phyloP scores from a whole-genome alignment of 1,140 invertebrate genomes.

The Gonioctena quinquepunctata region DNA sequence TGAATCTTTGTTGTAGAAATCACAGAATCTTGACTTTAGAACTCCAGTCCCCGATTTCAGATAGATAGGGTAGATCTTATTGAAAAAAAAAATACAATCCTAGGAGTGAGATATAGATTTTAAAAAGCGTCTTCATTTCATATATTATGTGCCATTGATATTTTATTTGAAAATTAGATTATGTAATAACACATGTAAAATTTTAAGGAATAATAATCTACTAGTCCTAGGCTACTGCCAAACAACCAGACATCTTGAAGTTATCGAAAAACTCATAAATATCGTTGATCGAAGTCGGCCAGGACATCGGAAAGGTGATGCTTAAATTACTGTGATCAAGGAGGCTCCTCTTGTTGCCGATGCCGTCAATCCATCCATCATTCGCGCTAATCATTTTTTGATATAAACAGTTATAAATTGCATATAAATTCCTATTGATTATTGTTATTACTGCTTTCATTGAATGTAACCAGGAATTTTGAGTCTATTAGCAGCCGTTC shows the following conservation, averaged over 20 bases:
- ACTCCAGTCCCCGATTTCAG: no score
- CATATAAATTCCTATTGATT: conserved; percentile 49
- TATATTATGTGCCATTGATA: no score
- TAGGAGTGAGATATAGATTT: no score
- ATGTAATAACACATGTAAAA: no score
- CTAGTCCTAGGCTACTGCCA: no score
- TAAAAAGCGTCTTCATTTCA: no score
- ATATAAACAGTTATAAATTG: conserved; percentile 53
- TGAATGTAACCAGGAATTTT: conserved; percentile 37
- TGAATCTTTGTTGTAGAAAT: no score
- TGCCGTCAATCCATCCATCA: conserved; percentile 54
- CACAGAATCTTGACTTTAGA: no score
- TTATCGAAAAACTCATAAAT: conserved; percentile 16
- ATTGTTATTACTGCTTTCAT: conserved; percentile 52
- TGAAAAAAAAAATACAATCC: no score
- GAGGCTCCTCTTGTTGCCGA: conserved; percentile 33
- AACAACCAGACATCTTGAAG: conserved; percentile 3
- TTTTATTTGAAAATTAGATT: no score
- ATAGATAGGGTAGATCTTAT: no score
- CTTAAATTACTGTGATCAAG: conserved; percentile 52
- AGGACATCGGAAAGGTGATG: conserved; percentile 38
- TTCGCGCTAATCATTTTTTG: conserved; percentile 50
- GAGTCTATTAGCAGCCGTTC: conserved; percentile 14
- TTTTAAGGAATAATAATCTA: no score
- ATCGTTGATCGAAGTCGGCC: not conserved